phyloP scores from a whole-genome alignment of 2,113 vertebrate genomes.

The Mastomys coucha region DNA sequence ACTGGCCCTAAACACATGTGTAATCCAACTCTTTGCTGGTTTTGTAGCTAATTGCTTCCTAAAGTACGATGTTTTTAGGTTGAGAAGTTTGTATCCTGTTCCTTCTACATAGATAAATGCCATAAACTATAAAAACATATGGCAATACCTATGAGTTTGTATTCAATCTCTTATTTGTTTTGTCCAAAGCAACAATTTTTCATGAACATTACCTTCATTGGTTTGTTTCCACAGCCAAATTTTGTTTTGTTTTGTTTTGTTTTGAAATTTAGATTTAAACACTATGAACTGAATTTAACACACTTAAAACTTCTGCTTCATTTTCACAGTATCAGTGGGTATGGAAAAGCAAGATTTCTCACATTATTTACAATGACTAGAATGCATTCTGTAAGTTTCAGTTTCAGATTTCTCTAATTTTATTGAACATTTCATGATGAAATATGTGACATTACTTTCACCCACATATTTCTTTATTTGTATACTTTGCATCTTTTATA shows the following conservation, averaged over 20 bases:
- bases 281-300: neutral
- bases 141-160: neutral
- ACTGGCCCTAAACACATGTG: neutral
- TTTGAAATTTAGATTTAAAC: neutral
- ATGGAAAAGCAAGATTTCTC: neutral
- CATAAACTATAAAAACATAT: neutral
- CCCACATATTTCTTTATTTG: neutral
- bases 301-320: neutral
- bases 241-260: too few species aligned
- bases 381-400: neutral
- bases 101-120: neutral
- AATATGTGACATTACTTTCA: neutral
- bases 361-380: neutral
- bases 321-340: neutral
- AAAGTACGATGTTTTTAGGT: neutral
- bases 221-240: neutral
- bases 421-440: neutral
- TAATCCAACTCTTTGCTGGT: rapidly evolving
- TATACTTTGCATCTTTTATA: neutral
- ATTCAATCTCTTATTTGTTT: neutral
- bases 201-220: neutral
- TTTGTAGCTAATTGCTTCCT: neutral
- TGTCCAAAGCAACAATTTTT: rapidly evolving
- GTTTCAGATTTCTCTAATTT: neutral
- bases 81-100: neutral